Conservation (phyloP, 2,113 vertebrate genomes). For the Pipra filicauda region DNA sequence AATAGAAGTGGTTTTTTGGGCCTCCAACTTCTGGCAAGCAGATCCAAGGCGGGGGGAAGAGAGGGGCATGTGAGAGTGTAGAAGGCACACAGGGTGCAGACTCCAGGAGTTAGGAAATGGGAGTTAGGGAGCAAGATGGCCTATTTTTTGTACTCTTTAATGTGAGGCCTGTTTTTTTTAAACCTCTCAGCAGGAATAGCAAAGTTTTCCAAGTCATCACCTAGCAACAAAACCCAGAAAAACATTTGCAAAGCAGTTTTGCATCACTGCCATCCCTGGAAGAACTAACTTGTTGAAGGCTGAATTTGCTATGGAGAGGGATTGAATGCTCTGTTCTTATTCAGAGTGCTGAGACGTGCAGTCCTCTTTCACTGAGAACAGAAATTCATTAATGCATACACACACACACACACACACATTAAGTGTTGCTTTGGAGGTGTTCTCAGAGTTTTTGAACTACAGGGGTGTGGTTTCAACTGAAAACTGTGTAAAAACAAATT, state of each 20-base stretch:
- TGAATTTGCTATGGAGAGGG: slow-evolving; percentile 72
- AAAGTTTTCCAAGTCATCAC: slow-evolving; percentile 79
- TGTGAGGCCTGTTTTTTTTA: slow-evolving; percentile 69
- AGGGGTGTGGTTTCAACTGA: slow-evolving; percentile 15
- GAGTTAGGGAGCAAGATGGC: slow-evolving; percentile 60
- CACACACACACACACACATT: slow-evolving; percentile 26
- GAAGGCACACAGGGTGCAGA: slow-evolving; percentile 53
- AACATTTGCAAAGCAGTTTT: slow-evolving; percentile 78
- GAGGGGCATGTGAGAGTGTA: not conserved
- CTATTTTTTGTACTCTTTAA: slow-evolving; percentile 69
- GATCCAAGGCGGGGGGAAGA: not conserved
- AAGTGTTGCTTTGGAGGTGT: slow-evolving; percentile 55
- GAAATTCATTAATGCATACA: slow-evolving; percentile 71
- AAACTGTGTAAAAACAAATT: slow-evolving; percentile 17
- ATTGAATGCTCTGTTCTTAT: slow-evolving; percentile 75
- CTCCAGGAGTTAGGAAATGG: slow-evolving; percentile 60
- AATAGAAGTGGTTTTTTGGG: not conserved
- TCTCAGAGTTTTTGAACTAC: slow-evolving; percentile 58
- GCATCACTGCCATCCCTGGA: slow-evolving; percentile 67
- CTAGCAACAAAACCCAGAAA: slow-evolving; percentile 82
- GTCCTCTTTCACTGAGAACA: slow-evolving; percentile 62
- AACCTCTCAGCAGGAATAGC: slow-evolving; percentile 77
- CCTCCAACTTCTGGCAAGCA: not conserved
- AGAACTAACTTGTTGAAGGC: slow-evolving; percentile 69
- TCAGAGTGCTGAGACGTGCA: slow-evolving; percentile 74